phyloP scores from a whole-genome alignment of 1,140 invertebrate species.

The Antheraea pernyi region DNA sequence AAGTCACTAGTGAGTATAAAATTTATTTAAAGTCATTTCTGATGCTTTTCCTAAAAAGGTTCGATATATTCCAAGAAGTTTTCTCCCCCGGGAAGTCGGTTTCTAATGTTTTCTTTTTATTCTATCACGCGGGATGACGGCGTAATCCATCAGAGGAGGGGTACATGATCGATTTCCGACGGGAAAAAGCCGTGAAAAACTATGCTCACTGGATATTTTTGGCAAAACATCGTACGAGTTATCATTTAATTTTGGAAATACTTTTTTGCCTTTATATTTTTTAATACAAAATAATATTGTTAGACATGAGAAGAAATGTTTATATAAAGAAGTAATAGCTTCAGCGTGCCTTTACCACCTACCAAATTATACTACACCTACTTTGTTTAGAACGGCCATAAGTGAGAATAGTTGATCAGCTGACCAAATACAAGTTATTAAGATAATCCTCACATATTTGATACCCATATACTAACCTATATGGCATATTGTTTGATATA shows the following conservation, averaged over 20 bases:
- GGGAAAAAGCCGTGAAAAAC: conserved; percentile 56
- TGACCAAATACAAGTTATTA: too few relatives aligned
- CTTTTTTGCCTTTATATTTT: conserved; percentile 46
- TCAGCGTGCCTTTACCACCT: too few relatives aligned
- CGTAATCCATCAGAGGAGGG: conserved; percentile 57
- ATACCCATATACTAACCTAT: too few relatives aligned
- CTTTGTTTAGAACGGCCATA: too few relatives aligned
- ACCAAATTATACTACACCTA: too few relatives aligned
- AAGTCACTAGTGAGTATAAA: neutral
- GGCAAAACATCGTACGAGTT: conserved; percentile 29
- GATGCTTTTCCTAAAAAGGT: neutral
- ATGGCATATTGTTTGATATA: too few relatives aligned
- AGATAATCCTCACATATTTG: too few relatives aligned
- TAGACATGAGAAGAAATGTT: too few relatives aligned
- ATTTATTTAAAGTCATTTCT: neutral
- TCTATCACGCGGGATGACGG: conserved; percentile 50
- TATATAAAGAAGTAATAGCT: too few relatives aligned
- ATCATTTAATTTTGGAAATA: conserved; percentile 23
- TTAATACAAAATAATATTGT: too few relatives aligned
- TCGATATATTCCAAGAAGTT: conserved; percentile 15
- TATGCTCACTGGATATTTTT: conserved; percentile 70
- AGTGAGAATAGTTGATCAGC: too few relatives aligned
- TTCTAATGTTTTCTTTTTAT: conserved; percentile 71
- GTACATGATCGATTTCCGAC: conserved; percentile 64
- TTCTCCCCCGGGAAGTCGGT: conserved; percentile 40